Evolutionary conservation across 2,797 vertebrate genomes (phyloP).

Genomic region (Anabacerthia variegaticeps): DNA sequence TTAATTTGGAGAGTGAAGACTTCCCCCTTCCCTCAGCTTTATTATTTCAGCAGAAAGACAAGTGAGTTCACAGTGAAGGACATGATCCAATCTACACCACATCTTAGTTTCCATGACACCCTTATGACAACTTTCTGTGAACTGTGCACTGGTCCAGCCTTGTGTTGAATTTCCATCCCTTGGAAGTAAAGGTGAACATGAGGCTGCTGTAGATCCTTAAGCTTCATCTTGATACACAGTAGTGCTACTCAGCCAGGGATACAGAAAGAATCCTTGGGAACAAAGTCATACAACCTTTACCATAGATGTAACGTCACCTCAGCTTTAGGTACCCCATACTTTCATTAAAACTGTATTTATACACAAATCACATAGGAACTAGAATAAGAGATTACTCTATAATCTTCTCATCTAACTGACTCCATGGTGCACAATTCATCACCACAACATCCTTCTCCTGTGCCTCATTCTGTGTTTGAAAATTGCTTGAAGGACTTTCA

Average conservation of each 20-base stretch:
- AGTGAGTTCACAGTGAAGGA: not conserved
- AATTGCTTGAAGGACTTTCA: not conserved
- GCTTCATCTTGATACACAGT: not conserved
- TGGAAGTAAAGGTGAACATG: not conserved
- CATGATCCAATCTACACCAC: not conserved
- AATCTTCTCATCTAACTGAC: not conserved
- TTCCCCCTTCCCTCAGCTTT: not conserved
- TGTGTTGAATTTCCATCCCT: not conserved
- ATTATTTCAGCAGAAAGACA: not conserved
- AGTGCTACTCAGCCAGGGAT: not conserved
- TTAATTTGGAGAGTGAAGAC: not conserved
- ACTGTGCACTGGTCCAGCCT: not conserved
- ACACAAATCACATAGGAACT: not conserved
- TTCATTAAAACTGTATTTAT: not conserved
- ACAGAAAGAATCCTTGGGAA: not conserved
- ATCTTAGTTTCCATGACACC: not conserved
- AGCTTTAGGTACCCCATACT: not conserved
- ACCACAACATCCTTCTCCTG: not conserved
- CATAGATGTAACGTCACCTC: not conserved
- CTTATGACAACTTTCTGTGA: not conserved
- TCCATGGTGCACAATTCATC: not conserved
- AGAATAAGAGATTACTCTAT: not conserved
- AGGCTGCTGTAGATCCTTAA: not conserved
- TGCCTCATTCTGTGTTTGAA: not conserved
- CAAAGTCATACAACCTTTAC: not conserved